Evolutionary conservation across 2,113 vertebrate genomes (phyloP), one percentile per base, ranked within the genome.

Genomic region (Podiceps cristatus): DNA sequence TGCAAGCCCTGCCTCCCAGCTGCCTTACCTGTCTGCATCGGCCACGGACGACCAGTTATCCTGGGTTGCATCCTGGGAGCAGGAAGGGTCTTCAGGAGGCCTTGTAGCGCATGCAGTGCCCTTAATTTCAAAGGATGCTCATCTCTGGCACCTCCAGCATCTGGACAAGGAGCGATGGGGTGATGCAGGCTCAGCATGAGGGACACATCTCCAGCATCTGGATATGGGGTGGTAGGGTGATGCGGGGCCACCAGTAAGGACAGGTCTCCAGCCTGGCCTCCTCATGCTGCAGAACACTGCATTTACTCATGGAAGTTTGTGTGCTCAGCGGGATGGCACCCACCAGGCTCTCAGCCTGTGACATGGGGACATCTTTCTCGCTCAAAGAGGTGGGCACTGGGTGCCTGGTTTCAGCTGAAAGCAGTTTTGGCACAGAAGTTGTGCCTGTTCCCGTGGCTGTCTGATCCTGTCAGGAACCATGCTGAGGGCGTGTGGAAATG

Each of bases 391-490:
- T 18, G 40, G 33, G 15, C 23, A 7, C 7, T 0, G 5, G 27
- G 25, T 42, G 27, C 45, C 55, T 58, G 13, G 33, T 73, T 94
- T 73, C 50, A 52, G 52, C 13, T 37, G 29, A 33, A 87, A 62
- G 25, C 1, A 0, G 18, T 76, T 44, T 73, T 58, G 22, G 22
- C 31, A 35, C 27, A 69, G 77, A 33, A 86, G 24, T 18, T 80
- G 35, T 66, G 72, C 17, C n/a, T 56, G 10, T 53, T 88, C 14
- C 37, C 0, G 0, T 45, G 33, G 11, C 5, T 66, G 29, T 77
- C 33, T 80, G 35, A 49, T 68, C 1, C 0, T 27, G 5, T 10
- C 73, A 66, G 59, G 50, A 49, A 55, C 18, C 29, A 25, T 42
- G 45, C 55, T 47, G 40, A 63, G 27, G 44, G 14, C 4, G 5